Evolutionary conservation across 2,888 invertebrate genomes (phyloP).

Genomic region (Andrena dorsata): DNA sequence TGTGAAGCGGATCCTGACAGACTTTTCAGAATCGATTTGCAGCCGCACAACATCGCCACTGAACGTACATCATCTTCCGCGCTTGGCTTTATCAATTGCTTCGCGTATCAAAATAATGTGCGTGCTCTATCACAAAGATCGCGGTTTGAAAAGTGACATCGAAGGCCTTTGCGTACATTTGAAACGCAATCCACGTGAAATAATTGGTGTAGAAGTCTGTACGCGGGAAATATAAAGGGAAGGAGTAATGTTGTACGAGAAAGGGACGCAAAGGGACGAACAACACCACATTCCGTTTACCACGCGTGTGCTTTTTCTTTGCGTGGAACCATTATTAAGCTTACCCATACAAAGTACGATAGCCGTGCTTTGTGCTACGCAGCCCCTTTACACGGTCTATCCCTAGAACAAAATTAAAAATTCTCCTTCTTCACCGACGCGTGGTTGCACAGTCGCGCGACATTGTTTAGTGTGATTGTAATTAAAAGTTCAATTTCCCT

Average conservation of each 20-base stretch:
- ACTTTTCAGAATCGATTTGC: slow-evolving; percentile 7
- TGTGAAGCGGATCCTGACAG: neutral
- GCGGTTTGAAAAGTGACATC: too few species aligned
- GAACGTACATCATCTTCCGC: neutral
- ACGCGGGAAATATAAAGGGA: too few species aligned
- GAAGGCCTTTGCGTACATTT: too few species aligned
- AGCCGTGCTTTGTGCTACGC: neutral
- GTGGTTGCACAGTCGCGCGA: neutral
- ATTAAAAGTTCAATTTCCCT: slow-evolving; percentile 4
- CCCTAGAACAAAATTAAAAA: neutral
- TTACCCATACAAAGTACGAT: neutral
- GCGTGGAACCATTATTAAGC: neutral
- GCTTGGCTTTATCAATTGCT: neutral
- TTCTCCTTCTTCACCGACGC: neutral
- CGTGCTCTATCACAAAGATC: too few species aligned
- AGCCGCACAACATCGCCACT: neutral
- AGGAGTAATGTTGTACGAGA: neutral
- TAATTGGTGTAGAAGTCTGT: too few species aligned
- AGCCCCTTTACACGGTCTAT: neutral
- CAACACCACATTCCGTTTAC: neutral
- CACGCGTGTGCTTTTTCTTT: neutral
- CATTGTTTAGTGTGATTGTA: neutral
- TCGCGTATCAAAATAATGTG: neutral
- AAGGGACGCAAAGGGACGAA: neutral
- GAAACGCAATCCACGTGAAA: too few species aligned